Evolutionary conservation across 2,888 invertebrate species (phyloP), one percentile per base, ranked within the genome.

Genomic region (Ferdinandea cuprea): DNA sequence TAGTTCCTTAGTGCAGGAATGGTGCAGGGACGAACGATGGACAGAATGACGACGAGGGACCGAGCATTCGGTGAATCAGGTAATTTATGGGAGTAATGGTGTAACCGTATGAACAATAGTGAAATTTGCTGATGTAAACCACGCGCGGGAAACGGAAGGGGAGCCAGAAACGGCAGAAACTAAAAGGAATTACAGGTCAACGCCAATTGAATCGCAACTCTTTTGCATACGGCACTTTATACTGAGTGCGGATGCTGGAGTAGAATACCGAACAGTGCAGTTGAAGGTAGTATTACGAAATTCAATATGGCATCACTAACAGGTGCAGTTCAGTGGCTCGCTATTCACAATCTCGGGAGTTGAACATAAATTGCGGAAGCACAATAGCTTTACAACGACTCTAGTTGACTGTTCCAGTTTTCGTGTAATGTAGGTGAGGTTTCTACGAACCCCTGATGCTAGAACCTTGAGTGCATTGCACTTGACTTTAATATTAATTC

Each of bases 121-220:
- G 11, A 76, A 76, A 72, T 63, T 79, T 58, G 63, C 80, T 76
- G 80, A 80, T 80, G 80, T 69, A 44, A 63, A 63, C 48, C 35
- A 59, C 15, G 21, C 54, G 37, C 52, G 44, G 21, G 7, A 59
- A 58, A 25, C 44, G 42, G 32, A 44, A 15, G 21, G 73, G 15
- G 78, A 11, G 52, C 4, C 15, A 1, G 8, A n/a, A 44, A 58
- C 56, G 52, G 7, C 15, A 1, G 8, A n/a, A 32, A 58, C 61
- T 68, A 63, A 74, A 56, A 76, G 74, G 69, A 80, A 74, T 74
- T 69, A 74, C 74, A 69, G 76, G 80, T 80, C 80, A 80, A 80
- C 80, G 69, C 63, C 76, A 80, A 80, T 76, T 69, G 80, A 74
- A 80, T 80, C 30, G 48, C 21, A 21, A 35, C 61, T 74, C 56